Evolutionary conservation across 35 echinoderm and acorn worm species (phyloP).

Genomic region (Heliocidaris tuberculata): DNA sequence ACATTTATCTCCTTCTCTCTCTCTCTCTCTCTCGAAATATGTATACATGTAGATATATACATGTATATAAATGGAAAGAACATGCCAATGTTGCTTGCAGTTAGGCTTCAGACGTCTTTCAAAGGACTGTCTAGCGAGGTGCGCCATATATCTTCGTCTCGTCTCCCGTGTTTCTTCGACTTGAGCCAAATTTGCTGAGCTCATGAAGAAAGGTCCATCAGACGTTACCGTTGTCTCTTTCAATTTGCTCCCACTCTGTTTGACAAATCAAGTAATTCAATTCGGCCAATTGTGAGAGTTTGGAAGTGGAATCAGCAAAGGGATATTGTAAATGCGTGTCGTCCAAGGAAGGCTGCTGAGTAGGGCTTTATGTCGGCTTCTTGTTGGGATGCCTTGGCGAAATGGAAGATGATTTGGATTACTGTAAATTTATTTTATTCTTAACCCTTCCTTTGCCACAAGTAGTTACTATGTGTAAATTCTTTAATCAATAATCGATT

Average conservation of each 20-base stretch:
- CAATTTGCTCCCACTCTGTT: neutral
- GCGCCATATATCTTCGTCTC: neutral
- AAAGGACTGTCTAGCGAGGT: neutral
- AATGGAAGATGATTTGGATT: neutral
- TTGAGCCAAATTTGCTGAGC: neutral
- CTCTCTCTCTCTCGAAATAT: neutral
- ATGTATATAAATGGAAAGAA: neutral
- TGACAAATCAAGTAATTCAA: slow-evolving; percentile 7
- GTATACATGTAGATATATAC: too few relatives aligned
- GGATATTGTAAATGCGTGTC: neutral
- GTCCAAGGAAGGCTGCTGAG: neutral
- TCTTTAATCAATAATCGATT: too few relatives aligned
- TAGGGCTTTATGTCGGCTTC: neutral
- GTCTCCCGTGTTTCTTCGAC: neutral
- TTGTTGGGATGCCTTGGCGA: neutral
- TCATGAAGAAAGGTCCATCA: slow-evolving; percentile 10
- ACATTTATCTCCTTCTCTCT: neutral
- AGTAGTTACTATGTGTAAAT: neutral
- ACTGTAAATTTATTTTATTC: neutral
- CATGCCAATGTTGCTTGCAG: neutral
- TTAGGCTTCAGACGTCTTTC: neutral
- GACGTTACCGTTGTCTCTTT: neutral
- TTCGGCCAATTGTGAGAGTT: neutral
- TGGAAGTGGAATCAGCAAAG: neutral
- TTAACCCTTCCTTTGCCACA: neutral